Conservation (phyloP, 2,797 vertebrate species). For the Pangasius djambal region DNA sequence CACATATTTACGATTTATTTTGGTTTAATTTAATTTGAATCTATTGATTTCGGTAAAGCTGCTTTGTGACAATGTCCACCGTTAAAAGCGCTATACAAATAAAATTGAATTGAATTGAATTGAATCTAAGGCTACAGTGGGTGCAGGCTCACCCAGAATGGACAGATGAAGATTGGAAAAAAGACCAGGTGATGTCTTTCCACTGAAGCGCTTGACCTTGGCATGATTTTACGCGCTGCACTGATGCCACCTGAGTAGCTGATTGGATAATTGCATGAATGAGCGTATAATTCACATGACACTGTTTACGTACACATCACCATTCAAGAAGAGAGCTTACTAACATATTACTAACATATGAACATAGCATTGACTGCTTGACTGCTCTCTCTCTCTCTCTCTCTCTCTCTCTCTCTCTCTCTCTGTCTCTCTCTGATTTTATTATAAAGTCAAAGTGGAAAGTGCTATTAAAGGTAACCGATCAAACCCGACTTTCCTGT, state of each 20-base stretch:
- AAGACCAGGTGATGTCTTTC: neutral
- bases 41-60: too few relatives aligned
- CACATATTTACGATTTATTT: too few relatives aligned
- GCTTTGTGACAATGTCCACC: too few relatives aligned
- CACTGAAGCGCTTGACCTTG: neutral
- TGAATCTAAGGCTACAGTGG: neutral
- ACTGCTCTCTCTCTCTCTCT: constrained; percentile 21
- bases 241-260: neutral
- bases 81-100: too few relatives aligned
- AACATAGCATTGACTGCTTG: neutral
- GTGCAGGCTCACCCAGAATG: neutral
- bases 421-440: constrained; percentile 48
- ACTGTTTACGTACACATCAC: neutral
- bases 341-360: too few relatives aligned
- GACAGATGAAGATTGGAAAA: neutral
- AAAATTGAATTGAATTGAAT: too few relatives aligned
- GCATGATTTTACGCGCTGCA: neutral
- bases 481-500: constrained; percentile 30
- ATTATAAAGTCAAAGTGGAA: constrained; percentile 84
- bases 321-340: neutral
- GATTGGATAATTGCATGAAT: neutral
- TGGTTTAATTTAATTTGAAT: too few relatives aligned
- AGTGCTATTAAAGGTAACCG: constrained; percentile 86
- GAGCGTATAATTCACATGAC: neutral
- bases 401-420: neutral